Evolutionary conservation across 35 echinoderm and acorn worm genomes (phyloP).

Genomic region (Apostichopus parvimensis): DNA sequence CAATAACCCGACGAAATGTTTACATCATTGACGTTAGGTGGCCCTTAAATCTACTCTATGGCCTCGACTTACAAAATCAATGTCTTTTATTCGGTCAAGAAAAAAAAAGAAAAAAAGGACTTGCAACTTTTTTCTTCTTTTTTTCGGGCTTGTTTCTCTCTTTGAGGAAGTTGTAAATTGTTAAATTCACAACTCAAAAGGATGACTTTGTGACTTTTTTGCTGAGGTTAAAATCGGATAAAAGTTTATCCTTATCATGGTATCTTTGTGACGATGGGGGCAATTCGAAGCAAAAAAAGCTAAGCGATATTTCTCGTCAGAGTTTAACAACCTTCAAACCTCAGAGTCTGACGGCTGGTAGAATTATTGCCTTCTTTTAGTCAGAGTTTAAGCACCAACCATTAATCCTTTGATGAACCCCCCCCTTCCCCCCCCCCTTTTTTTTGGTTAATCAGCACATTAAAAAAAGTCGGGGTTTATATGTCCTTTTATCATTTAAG

Average conservation of each 20-base stretch:
- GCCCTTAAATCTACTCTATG: not conserved
- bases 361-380: too few relatives aligned
- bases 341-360: too few relatives aligned
- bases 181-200: not conserved
- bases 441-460: too few relatives aligned
- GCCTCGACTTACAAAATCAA: not conserved
- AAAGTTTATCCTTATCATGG: not conserved
- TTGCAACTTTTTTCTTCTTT: not conserved
- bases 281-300: not conserved
- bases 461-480: too few relatives aligned
- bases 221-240: not conserved
- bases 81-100: not conserved
- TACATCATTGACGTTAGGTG: conserved; percentile 7
- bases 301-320: not conserved
- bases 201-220: not conserved
- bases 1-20: conserved; percentile 39
- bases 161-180: not conserved
- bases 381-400: too few relatives aligned
- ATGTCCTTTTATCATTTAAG: too few relatives aligned
- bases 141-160: not conserved
- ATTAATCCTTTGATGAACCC: too few relatives aligned
- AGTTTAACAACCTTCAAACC: not conserved
- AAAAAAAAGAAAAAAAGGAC: not conserved
- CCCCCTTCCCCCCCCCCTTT: too few relatives aligned
- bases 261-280: not conserved